Evolutionary conservation across 1,140 invertebrate species (phyloP).

Genomic region (Helicoverpa zea): DNA sequence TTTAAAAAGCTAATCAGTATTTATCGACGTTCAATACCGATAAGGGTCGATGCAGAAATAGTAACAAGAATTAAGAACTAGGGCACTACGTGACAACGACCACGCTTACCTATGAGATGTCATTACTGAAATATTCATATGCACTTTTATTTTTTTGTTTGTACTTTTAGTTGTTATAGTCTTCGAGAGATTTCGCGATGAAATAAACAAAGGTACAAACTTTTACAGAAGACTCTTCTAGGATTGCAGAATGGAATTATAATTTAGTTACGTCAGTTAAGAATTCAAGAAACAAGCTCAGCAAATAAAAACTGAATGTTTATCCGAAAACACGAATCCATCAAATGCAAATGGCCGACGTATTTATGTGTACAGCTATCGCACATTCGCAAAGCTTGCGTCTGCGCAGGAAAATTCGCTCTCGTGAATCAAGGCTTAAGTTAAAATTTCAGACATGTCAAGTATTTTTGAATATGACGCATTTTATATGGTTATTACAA

Average conservation of each 20-base stretch:
- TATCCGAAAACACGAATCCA: background rate
- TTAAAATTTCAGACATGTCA: no score
- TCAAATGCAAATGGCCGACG: background rate
- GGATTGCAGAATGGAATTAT: no score
- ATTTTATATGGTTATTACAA: no score
- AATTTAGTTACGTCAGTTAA: background rate
- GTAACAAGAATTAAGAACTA: slow-evolving; percentile 35
- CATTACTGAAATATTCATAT: background rate
- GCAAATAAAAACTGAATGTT: background rate
- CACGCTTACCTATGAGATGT: slow-evolving; percentile 12
- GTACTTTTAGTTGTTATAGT: background rate
- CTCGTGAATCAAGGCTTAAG: no score
- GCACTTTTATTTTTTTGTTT: no score
- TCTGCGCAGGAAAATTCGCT: background rate
- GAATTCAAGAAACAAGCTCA: background rate
- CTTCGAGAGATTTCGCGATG: no score
- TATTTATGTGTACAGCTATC: background rate
- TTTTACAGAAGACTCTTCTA: no score
- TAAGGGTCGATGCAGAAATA: slow-evolving; percentile 35
- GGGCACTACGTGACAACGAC: slow-evolving; percentile 23
- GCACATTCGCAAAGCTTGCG: background rate
- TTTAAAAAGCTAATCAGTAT: slow-evolving; percentile 35
- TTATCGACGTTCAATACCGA: slow-evolving; percentile 17
- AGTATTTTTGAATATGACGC: no score
- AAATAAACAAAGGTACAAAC: no score